Conservation (phyloP, 2,888 invertebrate species). For the Plebejus melissa region DNA sequence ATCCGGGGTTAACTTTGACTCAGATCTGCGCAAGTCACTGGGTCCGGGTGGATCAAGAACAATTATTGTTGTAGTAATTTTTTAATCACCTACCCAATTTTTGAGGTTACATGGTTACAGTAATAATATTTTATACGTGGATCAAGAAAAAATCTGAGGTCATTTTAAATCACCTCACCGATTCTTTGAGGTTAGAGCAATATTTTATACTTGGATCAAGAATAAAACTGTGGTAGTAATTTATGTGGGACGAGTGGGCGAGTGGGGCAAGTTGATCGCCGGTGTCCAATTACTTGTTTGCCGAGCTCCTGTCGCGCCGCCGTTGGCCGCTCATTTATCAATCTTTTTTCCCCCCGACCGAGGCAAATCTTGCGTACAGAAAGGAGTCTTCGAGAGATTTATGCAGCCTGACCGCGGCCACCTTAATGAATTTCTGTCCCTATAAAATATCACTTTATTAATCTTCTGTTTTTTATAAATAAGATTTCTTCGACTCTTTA, state of each 20-base stretch:
- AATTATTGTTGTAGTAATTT: neutral
- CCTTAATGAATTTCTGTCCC: conserved; percentile 35
- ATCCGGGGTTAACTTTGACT: too few species aligned
- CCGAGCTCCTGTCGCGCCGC: conserved; percentile 42
- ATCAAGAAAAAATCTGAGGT: too few species aligned
- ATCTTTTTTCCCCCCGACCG: conserved; percentile 40
- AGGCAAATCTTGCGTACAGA: conserved; percentile 38
- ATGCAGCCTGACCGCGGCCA: conserved; percentile 36
- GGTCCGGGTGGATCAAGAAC: too few species aligned
- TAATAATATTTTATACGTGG: neutral
- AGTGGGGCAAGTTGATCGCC: conserved; percentile 36
- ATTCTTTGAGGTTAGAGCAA: neutral
- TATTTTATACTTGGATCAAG: neutral
- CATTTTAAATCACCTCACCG: neutral
- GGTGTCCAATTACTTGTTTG: conserved; percentile 43
- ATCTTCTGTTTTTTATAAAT: neutral
- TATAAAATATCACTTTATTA: conserved; percentile 6
- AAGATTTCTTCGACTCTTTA: neutral
- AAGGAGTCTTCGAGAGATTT: conserved; percentile 38
- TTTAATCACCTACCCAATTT: neutral
- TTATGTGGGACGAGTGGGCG: conserved; percentile 4
- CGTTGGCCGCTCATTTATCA: conserved; percentile 41
- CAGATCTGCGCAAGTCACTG: too few species aligned
- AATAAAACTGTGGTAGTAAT: conserved; percentile 9
- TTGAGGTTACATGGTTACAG: neutral